Evolutionary conservation across 1,140 invertebrate species (phyloP).

Genomic region (Nasonia vitripennis): DNA sequence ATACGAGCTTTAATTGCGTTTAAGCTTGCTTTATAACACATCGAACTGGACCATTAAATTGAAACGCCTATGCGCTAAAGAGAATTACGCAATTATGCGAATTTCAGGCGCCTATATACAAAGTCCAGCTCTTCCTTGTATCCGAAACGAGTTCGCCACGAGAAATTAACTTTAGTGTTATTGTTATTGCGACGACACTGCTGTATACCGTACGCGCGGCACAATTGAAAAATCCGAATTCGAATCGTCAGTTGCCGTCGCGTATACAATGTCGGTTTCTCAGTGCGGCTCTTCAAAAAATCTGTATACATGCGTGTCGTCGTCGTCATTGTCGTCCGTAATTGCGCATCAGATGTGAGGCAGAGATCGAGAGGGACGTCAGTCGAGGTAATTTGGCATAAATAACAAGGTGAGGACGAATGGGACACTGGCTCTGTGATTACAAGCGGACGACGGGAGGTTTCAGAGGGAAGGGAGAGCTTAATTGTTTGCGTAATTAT

Average conservation of each 20-base stretch:
- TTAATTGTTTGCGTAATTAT: conserved; percentile 23
- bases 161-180: background rate
- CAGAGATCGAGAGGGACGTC: background rate
- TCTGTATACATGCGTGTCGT: background rate
- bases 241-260: too few relatives aligned
- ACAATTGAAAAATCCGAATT: too few relatives aligned
- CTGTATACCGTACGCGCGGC: too few relatives aligned
- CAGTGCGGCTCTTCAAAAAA: too few relatives aligned
- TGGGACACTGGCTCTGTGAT: background rate
- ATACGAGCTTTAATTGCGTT: conserved; percentile 10
- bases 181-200: background rate
- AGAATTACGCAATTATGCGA: background rate
- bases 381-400: background rate
- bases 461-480: background rate
- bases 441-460: background rate
- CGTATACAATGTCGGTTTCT: too few relatives aligned
- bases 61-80: background rate
- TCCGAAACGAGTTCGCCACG: background rate
- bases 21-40: background rate
- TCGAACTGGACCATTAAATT: background rate
- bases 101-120: background rate
- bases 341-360: background rate
- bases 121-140: too few relatives aligned
- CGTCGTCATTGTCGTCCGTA: background rate
- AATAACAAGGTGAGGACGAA: background rate